phyloP scores from a whole-genome alignment of 2,113 vertebrate species.

The Alexandromys fortis region DNA sequence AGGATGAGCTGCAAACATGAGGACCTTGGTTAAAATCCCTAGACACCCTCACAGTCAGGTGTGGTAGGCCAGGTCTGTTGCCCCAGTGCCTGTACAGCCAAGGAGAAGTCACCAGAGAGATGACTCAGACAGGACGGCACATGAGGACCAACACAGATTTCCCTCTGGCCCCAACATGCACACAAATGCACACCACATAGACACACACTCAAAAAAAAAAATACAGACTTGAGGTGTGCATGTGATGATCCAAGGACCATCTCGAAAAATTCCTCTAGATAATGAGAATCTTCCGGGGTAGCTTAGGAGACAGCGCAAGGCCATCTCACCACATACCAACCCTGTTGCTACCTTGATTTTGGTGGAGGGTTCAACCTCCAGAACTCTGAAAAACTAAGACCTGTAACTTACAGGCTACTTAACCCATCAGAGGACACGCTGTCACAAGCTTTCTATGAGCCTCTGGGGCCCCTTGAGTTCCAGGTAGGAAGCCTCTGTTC shows the following conservation, averaged over 20 bases:
- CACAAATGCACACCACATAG: neutral
- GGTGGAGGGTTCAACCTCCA: neutral
- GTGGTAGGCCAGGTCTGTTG: neutral
- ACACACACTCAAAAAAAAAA: neutral
- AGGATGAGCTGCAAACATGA: neutral
- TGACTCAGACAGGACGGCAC: neutral
- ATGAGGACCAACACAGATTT: neutral
- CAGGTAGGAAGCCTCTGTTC: neutral
- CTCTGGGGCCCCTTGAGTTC: no score
- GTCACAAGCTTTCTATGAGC: neutral
- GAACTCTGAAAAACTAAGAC: neutral
- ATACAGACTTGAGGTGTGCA: no score
- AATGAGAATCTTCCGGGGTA: neutral
- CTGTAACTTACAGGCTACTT: no score
- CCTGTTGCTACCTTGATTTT: neutral
- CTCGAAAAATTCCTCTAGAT: neutral
- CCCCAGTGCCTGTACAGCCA: neutral
- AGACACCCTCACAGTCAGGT: neutral
- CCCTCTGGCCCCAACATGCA: neutral
- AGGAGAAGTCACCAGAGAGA: neutral
- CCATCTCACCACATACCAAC: no score
- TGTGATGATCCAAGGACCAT: accelerated
- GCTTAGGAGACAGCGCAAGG: neutral
- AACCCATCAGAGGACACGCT: neutral
- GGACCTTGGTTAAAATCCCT: neutral